Evolutionary conservation across 2,113 vertebrate genomes (phyloP).

Genomic region (Spizaetus ornatus): DNA sequence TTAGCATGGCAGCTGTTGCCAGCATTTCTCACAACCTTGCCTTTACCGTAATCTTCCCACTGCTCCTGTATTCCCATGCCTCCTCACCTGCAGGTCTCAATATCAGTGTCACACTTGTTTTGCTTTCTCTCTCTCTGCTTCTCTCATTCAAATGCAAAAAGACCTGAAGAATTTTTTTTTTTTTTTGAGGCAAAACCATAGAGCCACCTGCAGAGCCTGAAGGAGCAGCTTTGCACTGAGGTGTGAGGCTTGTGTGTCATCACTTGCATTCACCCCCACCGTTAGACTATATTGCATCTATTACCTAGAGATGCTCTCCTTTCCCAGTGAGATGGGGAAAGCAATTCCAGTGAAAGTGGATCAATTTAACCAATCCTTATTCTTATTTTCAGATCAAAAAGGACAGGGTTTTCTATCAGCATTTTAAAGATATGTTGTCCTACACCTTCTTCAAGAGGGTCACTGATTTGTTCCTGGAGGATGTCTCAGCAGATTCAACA

Average conservation of each 20-base stretch:
- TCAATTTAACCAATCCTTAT: neutral
- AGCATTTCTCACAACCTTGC: neutral
- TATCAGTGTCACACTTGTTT: neutral
- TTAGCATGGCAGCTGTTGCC: neutral
- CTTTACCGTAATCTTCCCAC: neutral
- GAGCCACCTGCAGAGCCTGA: neutral
- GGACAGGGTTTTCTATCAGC: neutral
- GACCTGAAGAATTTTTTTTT: neutral
- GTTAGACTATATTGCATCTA: neutral
- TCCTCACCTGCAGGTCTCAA: neutral
- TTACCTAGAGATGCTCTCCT: neutral
- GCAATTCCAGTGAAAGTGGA: neutral
- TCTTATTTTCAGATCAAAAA: slow-evolving; percentile 63
- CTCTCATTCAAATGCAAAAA: neutral
- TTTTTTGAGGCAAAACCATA: neutral
- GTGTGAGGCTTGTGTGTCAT: neutral
- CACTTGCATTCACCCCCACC: neutral
- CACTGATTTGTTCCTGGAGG: slow-evolving; percentile 44
- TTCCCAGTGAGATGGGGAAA: neutral
- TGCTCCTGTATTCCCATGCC: neutral
- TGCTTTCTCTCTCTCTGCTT: neutral
- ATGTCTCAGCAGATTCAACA: neutral
- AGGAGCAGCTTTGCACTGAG: neutral
- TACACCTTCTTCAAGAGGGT: slow-evolving; percentile 73
- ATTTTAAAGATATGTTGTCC: slow-evolving; percentile 18